Base-by-base conservation (phyloP, 2,888 invertebrate species). In the Aphelenchoides bicaudatus region DNA sequence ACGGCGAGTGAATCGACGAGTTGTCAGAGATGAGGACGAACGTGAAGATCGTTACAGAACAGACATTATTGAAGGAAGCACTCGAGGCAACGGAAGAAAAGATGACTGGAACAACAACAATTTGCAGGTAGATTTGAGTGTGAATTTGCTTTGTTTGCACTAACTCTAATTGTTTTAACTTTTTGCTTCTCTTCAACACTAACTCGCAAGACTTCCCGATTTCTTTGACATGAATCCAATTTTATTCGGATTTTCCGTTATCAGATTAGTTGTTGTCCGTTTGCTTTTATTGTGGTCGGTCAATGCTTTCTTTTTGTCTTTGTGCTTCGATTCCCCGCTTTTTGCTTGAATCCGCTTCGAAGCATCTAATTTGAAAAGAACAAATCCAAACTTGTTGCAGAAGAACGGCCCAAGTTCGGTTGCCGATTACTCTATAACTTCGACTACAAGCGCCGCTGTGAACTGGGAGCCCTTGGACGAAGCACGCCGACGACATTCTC, bases 41-140 rank as follows among this genome's bases (percentile, higher is more conserved):
- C 43, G 43, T 16, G n/a, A 39, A 27, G 52, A 51, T 51, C 51
- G 25, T 21, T 23, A 38, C 23, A 27, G 37, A 38, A 21, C 4
- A 16, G 34, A n/a, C 25, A 51, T 43, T 43, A 19, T 19, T 6
- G 25, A 43, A 10, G 23, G 43, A 8, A 43, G 43, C 25, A 25
- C 43, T 6, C 43, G 43, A 19, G 25, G 43, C 25, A 25, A 43
- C 25, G 43, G 21, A 6, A 19, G 43, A 43, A 10, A 43, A n/a
- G 43, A 43, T 21, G 43, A 43, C 25, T 43, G 43, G 43, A 43
- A 43, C 23, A 43, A 43, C 43, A 43, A 43, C 34, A 10, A n/a
- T n/a, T 10, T 34, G 16, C 10, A 43, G 43, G 43, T 43, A 43
- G 16, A 10, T 43, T 34, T 16, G 34, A 13, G 34, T 34, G 34